These are phyloP conservation scores for Mythimna loreyi DNA, from an alignment of 2,888 invertebrate species.

Conservation along the genomic window DNA sequence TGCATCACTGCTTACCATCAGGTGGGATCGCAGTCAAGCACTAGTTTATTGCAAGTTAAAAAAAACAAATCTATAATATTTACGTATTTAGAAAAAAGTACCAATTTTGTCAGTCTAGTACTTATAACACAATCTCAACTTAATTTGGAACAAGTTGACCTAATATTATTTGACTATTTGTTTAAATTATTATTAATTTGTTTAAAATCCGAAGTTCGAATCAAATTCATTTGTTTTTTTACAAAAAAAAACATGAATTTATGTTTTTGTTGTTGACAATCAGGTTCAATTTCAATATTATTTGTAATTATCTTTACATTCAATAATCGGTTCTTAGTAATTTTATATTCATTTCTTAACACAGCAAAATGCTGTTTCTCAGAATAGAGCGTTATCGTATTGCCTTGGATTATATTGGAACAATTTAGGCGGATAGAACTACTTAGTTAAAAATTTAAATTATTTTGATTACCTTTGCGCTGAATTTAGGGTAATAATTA, in stretches of 20 bases:
- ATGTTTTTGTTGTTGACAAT: too few species aligned
- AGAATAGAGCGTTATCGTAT: slow-evolving; percentile 43
- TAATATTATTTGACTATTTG: too few species aligned
- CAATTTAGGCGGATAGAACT: slow-evolving; percentile 6
- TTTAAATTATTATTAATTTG: neutral
- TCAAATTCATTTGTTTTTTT: neutral
- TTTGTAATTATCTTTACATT: slow-evolving; percentile 37
- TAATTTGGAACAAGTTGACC: too few species aligned
- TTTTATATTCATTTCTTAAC: slow-evolving; percentile 26
- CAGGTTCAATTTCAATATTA: slow-evolving; percentile 7
- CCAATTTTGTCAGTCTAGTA: too few species aligned
- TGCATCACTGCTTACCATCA: too few species aligned
- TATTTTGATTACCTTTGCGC: slow-evolving; percentile 17
- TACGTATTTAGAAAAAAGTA: too few species aligned
- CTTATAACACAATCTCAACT: too few species aligned
- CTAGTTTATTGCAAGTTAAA: too few species aligned
- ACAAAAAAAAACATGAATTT: neutral
- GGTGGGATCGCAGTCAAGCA: too few species aligned
- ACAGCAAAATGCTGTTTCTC: slow-evolving; percentile 45
- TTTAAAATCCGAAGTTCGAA: neutral
- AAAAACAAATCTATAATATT: too few species aligned
- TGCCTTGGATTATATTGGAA: slow-evolving; percentile 31
- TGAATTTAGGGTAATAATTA: slow-evolving; percentile 7
- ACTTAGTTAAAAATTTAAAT: slow-evolving; percentile 15
- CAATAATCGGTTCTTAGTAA: slow-evolving; percentile 32